Evolutionary conservation across 2,113 vertebrate species (phyloP).

Genomic region (Entomyzon cyanotis): DNA sequence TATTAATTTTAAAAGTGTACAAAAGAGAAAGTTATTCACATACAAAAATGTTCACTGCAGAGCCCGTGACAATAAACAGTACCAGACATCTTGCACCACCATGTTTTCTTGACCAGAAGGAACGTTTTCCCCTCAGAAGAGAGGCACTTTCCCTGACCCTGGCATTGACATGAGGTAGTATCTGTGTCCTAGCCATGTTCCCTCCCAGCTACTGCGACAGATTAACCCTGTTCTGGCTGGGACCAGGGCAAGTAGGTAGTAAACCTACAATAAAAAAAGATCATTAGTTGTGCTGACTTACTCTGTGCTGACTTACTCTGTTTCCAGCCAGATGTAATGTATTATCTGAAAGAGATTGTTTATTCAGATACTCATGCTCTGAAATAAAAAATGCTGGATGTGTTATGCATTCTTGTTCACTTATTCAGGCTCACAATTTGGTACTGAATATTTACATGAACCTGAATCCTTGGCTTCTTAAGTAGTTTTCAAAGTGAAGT

Average conservation of each 20-base stretch:
- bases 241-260: not conserved
- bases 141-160: accelerated
- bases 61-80: not conserved
- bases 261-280: not conserved
- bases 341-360: not conserved
- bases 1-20: not conserved
- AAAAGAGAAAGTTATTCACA: not conserved
- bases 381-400: not conserved
- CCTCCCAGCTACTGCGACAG: not conserved
- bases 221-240: not conserved
- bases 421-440: not conserved
- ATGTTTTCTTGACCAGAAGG: not conserved
- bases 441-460: not conserved
- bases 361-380: not conserved
- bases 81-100: accelerated
- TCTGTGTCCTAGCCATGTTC: not conserved
- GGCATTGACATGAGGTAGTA: not conserved
- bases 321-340: not conserved
- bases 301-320: not conserved
- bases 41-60: not conserved
- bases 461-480: not conserved
- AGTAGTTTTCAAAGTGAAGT: not conserved
- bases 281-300: not conserved
- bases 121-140: not conserved
- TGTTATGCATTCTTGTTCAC: not conserved